Evolutionary conservation across 1,140 invertebrate genomes (phyloP), one percentile per base, ranked within the genome.

Genomic region (Ganaspis sp.): DNA sequence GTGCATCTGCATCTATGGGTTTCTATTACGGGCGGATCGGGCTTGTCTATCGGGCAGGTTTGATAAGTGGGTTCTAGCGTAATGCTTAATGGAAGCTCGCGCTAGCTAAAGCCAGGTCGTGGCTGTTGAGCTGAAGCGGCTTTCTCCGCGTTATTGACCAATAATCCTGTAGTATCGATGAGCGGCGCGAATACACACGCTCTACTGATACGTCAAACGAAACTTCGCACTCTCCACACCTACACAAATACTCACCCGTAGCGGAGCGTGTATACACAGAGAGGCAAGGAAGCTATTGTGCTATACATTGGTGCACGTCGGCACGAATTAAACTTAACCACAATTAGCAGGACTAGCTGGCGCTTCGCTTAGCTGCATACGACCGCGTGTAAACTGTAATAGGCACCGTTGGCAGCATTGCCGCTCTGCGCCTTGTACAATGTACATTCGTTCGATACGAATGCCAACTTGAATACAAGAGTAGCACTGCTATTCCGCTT

Each of bases 291-390:
- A 64, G 58, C 11, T n/a, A 64, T 29, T 64, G 58, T 29, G 15
- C 15, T 26, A 12, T 29, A 64, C 54, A n/a, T n/a, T n/a, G n/a
- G n/a, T 19, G 54, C 76, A 76, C 76, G 77, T 81, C 77, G 76
- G 53, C 76, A 78, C 78, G 80, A 86, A 86, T 86, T 83, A 83
- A 86, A 86, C 85, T 82, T 86, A 82, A 86, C 84, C 85, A 81
- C 84, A 85, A 86, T 86, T 86, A 85, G 85, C 83, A 72, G 78
- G 74, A 19, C 64, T 64, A 12, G 26, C 26, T 72, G 38, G 45
- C 42, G 82, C 64, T 83, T 82, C 77, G 82, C 84, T 82, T 78
- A 79, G 75, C 72, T 76, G 69, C 76, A 76, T 76, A 82, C 82
- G 77, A 83, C 84, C 82, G 74, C 78, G 75, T 81, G 80, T 81